phyloP scores from a whole-genome alignment of 2,113 vertebrate genomes.

The Chaetodon auriga region DNA sequence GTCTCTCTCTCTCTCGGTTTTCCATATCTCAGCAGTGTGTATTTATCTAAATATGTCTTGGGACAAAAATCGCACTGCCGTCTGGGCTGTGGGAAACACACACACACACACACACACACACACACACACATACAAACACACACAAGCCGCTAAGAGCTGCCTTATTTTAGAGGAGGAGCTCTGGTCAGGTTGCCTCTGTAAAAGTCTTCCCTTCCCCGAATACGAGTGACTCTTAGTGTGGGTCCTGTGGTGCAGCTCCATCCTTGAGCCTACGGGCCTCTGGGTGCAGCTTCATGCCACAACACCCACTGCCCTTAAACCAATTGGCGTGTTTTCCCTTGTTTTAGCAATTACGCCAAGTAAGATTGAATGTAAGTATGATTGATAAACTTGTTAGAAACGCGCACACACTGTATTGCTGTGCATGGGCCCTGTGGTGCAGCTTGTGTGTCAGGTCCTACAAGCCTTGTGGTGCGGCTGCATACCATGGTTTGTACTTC shows the following conservation, averaged over 20 bases:
- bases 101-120: conserved; percentile 33
- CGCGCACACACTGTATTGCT: background rate
- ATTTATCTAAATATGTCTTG: conserved; percentile 86
- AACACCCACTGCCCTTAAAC: conserved; percentile 18
- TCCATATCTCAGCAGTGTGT: conserved; percentile 79
- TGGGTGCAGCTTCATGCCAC: conserved; percentile 17
- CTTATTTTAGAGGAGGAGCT: conserved; percentile 73
- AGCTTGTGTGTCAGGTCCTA: conserved; percentile 45
- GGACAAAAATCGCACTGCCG: conserved; percentile 79
- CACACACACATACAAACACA: conserved; percentile 14
- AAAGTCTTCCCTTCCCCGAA: conserved; percentile 61
- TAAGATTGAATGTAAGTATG: background rate
- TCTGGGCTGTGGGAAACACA: conserved; percentile 74
- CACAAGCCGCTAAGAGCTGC: conserved; percentile 65
- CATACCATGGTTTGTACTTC: conserved; percentile 58
- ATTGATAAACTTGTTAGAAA: conserved; percentile 25
- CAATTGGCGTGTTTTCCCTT: conserved; percentile 3
- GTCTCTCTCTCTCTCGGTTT: conserved; percentile 28
- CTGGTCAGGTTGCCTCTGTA: conserved; percentile 65
- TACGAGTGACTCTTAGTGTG: conserved; percentile 45
- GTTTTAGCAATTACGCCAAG: conserved; percentile 12
- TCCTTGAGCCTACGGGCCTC: conserved; percentile 34
- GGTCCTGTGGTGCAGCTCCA: conserved; percentile 56
- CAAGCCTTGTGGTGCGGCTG: conserved; percentile 49
- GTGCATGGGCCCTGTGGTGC: conserved; percentile 34